phyloP scores from a whole-genome alignment of 2,888 invertebrate species.

The Dynastes grantii region DNA sequence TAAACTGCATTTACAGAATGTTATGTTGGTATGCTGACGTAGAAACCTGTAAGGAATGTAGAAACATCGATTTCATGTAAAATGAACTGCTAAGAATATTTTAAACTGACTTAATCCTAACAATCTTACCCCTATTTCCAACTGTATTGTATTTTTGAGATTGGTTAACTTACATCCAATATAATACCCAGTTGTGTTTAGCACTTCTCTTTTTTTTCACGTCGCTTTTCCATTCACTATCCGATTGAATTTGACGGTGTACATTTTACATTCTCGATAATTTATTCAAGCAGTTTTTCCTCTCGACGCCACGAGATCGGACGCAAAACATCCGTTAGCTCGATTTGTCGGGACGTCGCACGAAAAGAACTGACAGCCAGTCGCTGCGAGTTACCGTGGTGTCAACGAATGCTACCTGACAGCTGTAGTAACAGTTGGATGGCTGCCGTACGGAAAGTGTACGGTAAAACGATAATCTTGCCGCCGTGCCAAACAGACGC shows the following conservation, averaged over 20 bases:
- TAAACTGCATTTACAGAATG: too few species aligned
- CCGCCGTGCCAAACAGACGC: conserved; percentile 7
- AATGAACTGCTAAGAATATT: too few species aligned
- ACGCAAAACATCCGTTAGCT: conserved; percentile 33
- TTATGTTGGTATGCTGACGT: too few species aligned
- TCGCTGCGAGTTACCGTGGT: conserved; percentile 22
- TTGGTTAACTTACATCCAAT: too few species aligned
- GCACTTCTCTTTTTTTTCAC: background rate
- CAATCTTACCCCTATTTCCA: too few species aligned
- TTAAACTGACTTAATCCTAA: too few species aligned
- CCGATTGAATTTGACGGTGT: background rate
- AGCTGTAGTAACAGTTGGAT: conserved; percentile 16
- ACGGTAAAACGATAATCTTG: conserved; percentile 32
- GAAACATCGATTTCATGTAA: too few species aligned
- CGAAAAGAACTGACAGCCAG: conserved; percentile 30
- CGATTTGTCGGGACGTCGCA: conserved; percentile 37
- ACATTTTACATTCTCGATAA: conserved; percentile 17
- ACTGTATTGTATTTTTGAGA: too few species aligned
- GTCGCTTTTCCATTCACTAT: background rate
- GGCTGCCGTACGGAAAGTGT: background rate
- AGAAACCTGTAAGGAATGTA: too few species aligned
- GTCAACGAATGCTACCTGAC: conserved; percentile 24
- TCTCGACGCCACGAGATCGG: conserved; percentile 30
- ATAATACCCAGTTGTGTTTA: too few species aligned
- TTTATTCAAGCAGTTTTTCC: conserved; percentile 31